A percentile compares a stretch with the other conserved stretches of the same genome.
phyloP scores from a whole-genome alignment of 2,888 invertebrate genomes.

The Glaucopsyche alexis region DNA sequence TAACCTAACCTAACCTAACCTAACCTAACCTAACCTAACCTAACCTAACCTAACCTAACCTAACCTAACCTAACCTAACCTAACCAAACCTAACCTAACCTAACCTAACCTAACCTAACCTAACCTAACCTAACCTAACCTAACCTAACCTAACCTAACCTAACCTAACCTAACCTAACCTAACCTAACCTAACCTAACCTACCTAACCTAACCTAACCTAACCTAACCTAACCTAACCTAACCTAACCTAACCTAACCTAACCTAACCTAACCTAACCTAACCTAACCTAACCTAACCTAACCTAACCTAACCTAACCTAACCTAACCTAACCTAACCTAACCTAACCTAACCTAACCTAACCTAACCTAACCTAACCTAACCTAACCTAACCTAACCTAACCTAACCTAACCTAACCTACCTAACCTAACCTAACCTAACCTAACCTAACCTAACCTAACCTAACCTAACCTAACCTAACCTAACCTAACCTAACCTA shows the following conservation, averaged over 20 bases:
- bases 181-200: conserved; percentile 44
- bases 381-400: conserved; percentile 52
- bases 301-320: conserved; percentile 45
- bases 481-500: conserved; percentile 50
- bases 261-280: conserved; percentile 46
- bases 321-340: conserved; percentile 45
- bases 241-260: conserved; percentile 46
- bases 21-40: conserved; percentile 44
- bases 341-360: conserved; percentile 45
- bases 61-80: conserved; percentile 40
- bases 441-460: conserved; percentile 50
- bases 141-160: conserved; percentile 44
- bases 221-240: conserved; percentile 46
- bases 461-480: conserved; percentile 48
- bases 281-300: conserved; percentile 46
- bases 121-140: conserved; percentile 44
- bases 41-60: conserved; percentile 42
- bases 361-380: conserved; percentile 47
- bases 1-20: conserved; percentile 42
- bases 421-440: conserved; percentile 55
- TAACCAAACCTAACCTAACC: conserved; percentile 41
- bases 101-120: conserved; percentile 42
- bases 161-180: conserved; percentile 46
- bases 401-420: too few relatives aligned
- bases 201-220: conserved; percentile 38